Evolutionary conservation across 2,797 vertebrate species (phyloP).

Genomic region (Babyrousa celebensis): DNA sequence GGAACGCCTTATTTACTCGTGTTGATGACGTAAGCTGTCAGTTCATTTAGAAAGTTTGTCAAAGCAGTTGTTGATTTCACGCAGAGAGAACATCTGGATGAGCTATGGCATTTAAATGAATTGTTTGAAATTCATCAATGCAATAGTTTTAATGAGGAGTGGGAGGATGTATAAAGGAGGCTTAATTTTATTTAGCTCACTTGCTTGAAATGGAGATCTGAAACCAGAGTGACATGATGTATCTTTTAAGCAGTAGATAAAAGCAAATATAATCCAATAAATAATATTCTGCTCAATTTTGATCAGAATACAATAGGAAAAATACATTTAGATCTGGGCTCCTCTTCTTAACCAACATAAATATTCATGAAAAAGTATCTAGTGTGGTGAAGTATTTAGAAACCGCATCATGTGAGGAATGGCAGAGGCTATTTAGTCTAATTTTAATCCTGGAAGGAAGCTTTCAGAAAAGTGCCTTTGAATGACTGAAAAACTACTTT

Average conservation of each 20-base stretch:
- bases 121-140: constrained; percentile 67
- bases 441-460: constrained; percentile 22
- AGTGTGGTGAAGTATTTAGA: not conserved
- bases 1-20: not conserved
- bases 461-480: not conserved
- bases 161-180: not conserved
- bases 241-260: constrained; percentile 48
- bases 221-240: not conserved
- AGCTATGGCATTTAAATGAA: constrained; percentile 55
- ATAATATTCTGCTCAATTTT: constrained; percentile 50
- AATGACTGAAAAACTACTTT: not conserved
- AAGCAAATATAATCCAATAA: constrained; percentile 13
- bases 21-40: not conserved
- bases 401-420: not conserved
- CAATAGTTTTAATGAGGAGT: constrained; percentile 32
- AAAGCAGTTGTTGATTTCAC: constrained; percentile 32
- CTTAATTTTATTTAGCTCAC: constrained; percentile 33
- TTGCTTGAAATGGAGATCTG: constrained; percentile 63
- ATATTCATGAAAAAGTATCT: not conserved
- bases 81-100: constrained; percentile 27
- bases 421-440: not conserved
- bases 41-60: constrained; percentile 44
- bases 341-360: constrained; percentile 34
- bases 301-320: constrained; percentile 41
- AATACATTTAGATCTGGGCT: not conserved